A percentile compares a stretch with the other conserved stretches of the same genome.
phyloP scores from a whole-genome alignment of 2,797 vertebrate species.

The Xenops minutus region DNA sequence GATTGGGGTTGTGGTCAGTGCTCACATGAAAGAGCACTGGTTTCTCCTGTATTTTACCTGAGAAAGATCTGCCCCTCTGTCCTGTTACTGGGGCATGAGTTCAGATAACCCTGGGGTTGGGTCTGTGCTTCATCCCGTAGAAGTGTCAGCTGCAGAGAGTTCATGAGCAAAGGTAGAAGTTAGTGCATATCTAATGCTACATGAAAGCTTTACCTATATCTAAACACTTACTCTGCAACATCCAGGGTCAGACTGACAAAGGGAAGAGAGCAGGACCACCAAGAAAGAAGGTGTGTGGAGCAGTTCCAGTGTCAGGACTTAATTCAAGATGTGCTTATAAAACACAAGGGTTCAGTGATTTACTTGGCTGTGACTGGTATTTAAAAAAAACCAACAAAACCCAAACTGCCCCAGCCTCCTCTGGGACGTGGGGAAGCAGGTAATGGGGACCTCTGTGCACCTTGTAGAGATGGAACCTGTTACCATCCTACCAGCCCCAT shows the following conservation, averaged over 20 bases:
- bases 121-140: not conserved
- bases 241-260: not conserved
- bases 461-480: not conserved
- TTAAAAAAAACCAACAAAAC: not conserved
- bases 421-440: not conserved
- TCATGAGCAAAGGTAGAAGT: not conserved
- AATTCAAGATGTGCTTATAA: not conserved
- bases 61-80: not conserved
- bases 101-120: not conserved
- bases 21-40: not conserved
- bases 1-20: not conserved
- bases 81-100: not conserved
- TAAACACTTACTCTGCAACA: not conserved
- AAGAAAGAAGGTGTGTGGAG: not conserved
- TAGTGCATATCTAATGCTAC: not conserved
- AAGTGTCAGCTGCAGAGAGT: not conserved
- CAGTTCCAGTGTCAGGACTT: not conserved
- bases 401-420: not conserved
- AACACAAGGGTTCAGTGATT: not conserved
- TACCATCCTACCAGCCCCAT: not conserved
- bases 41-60: not conserved
- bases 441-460: not conserved
- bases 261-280: not conserved
- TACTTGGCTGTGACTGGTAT: not conserved
- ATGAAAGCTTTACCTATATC: not conserved